Percentiles rank a stretch among this genome's conserved stretches.
These are phyloP conservation scores for Geophilus truncorum DNA, from an alignment of 2,888 invertebrate species.

Conservation along the genomic window DNA sequence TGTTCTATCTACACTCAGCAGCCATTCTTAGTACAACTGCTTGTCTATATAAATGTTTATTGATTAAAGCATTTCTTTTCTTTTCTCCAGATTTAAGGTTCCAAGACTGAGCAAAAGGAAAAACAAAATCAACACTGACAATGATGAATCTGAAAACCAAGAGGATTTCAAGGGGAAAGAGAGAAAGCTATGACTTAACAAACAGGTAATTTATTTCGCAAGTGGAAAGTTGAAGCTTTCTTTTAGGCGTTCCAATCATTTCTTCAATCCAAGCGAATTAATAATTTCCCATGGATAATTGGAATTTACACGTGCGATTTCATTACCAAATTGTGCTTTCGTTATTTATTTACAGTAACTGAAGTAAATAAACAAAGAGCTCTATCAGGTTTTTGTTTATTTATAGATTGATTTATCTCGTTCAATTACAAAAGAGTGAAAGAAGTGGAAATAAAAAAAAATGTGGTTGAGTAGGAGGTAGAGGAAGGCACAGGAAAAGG, in stretches of 20 bases:
- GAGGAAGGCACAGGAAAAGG: background rate
- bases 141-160: background rate
- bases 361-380: too few species aligned
- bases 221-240: background rate
- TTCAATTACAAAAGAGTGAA: too few species aligned
- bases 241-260: too few species aligned
- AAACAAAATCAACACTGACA: background rate
- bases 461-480: too few species aligned
- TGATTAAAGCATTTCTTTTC: background rate
- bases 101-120: background rate
- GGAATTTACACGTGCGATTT: too few species aligned
- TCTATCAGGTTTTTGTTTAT: too few species aligned
- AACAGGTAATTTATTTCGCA: background rate
- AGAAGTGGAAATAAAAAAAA: background rate
- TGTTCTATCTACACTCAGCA: background rate
- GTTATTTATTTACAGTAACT: too few species aligned
- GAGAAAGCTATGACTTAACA: background rate
- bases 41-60: background rate
- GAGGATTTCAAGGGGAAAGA: background rate
- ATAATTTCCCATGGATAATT: too few species aligned
- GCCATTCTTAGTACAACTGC: background rate
- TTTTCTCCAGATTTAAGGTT: background rate
- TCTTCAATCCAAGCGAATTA: too few species aligned
- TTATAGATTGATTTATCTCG: too few species aligned
- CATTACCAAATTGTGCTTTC: too few species aligned